Conservation (phyloP, 2,888 invertebrate species). For the Hydriomena furcata region DNA sequence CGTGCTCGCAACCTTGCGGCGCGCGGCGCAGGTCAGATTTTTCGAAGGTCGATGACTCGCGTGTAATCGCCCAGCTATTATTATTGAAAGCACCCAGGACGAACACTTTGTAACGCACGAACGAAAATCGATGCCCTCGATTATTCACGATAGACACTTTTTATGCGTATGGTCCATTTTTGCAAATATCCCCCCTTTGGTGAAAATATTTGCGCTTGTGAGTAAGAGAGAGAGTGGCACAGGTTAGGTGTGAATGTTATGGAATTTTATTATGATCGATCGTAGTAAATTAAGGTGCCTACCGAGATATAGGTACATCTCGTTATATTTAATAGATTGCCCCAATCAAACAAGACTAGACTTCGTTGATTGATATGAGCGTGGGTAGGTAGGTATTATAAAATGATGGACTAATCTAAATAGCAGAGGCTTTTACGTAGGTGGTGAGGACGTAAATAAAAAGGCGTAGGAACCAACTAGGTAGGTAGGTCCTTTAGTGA, state of each 20-base stretch:
- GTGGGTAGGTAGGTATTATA: not conserved
- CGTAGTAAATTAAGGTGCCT: too few relatives aligned
- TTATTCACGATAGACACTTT: slow-evolving; percentile 36
- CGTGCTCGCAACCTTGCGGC: slow-evolving; percentile 72
- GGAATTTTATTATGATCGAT: slow-evolving; percentile 10
- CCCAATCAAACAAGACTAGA: not conserved
- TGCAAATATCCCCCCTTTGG: slow-evolving; percentile 10
- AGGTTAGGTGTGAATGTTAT: not conserved
- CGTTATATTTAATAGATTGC: not conserved
- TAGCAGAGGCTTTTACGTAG: too few relatives aligned
- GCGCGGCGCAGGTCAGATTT: slow-evolving; percentile 79
- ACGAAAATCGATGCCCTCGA: slow-evolving; percentile 44
- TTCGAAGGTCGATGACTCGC: slow-evolving; percentile 82
- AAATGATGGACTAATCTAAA: not conserved
- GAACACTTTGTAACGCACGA: slow-evolving; percentile 41
- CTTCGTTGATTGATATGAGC: not conserved
- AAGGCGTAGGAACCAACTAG: too few relatives aligned
- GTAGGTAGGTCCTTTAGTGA: too few relatives aligned
- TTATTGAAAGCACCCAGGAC: slow-evolving; percentile 64
- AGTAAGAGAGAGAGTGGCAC: not conserved
- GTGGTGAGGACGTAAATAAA: too few relatives aligned
- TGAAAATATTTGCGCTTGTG: slow-evolving; percentile 3
- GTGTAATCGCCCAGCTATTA: slow-evolving; percentile 73
- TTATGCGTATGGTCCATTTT: slow-evolving; percentile 31
- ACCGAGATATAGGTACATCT: too few relatives aligned